These are phyloP conservation scores for Melozone crissalis DNA, from an alignment of 2,113 vertebrate genomes.

Conservation along the genomic window DNA sequence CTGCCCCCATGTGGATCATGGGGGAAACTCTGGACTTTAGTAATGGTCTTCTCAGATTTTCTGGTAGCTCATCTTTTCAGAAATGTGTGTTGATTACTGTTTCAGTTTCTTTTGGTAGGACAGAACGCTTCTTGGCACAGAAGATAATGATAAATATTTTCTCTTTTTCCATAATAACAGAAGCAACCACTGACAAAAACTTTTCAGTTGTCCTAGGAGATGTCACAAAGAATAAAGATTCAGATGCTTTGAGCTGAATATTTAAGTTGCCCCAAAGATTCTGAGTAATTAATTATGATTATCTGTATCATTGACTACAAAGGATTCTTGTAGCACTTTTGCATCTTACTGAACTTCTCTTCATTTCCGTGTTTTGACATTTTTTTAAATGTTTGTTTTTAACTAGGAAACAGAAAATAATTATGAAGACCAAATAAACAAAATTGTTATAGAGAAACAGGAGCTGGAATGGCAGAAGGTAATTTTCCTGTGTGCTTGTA, in stretches of 20 bases:
- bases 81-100: not conserved
- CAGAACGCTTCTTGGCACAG: not conserved
- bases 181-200: not conserved
- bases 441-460: conserved; percentile 88
- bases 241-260: not conserved
- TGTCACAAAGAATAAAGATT: not conserved
- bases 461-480: conserved; percentile 92
- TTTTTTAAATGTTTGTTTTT: not conserved
- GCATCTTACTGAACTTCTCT: not conserved
- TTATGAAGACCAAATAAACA: conserved; percentile 88
- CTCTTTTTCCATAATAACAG: not conserved
- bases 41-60: not conserved
- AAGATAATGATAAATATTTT: not conserved
- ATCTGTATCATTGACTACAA: not conserved
- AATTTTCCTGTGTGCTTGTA: not conserved
- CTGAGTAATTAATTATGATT: not conserved
- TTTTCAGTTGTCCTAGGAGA: not conserved
- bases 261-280: not conserved
- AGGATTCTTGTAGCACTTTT: not conserved
- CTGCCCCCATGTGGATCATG: not conserved
- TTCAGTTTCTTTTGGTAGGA: not conserved
- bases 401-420: conserved; percentile 84
- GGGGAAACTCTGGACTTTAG: not conserved
- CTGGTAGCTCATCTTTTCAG: not conserved
- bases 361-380: not conserved